These are phyloP conservation scores for Ophioninae sp. DNA, from an alignment of 2,888 invertebrate species.

Conservation along the genomic window DNA sequence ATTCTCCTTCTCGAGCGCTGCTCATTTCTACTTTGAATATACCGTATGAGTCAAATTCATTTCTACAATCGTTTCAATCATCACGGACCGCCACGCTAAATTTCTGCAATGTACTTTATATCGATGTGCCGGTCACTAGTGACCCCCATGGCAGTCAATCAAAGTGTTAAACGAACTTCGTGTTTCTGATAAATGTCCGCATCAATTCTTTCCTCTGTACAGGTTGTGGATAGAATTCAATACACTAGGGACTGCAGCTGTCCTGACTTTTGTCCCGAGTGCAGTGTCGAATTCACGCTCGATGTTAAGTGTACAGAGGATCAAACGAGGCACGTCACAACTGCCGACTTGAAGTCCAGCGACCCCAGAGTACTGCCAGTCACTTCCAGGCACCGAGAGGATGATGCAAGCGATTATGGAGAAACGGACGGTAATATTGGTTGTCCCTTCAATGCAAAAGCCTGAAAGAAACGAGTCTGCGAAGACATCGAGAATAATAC, in stretches of 20 bases:
- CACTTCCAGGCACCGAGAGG: constrained; percentile 94
- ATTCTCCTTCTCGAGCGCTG: background rate
- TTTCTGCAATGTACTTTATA: no score
- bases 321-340: constrained; percentile 96
- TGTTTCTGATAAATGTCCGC: no score
- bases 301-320: constrained; percentile 98
- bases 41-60: no score
- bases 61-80: no score
- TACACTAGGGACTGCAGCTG: constrained; percentile 98
- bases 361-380: constrained; percentile 96
- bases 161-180: no score
- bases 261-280: constrained; percentile 97
- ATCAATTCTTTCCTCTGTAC: background rate
- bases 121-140: no score
- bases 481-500: background rate
- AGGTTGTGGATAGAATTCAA: constrained; percentile 94
- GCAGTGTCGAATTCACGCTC: constrained; percentile 98
- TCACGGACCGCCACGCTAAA: no score
- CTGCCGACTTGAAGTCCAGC: constrained; percentile 96
- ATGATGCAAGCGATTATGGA: constrained; percentile 96
- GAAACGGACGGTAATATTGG: constrained; percentile 91
- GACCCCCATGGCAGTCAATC: no score
- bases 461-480: background rate
- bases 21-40: background rate
- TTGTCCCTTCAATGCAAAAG: background rate